Evolutionary conservation across 2,113 vertebrate species (phyloP).

Genomic region (Eulemur rufifrons): DNA sequence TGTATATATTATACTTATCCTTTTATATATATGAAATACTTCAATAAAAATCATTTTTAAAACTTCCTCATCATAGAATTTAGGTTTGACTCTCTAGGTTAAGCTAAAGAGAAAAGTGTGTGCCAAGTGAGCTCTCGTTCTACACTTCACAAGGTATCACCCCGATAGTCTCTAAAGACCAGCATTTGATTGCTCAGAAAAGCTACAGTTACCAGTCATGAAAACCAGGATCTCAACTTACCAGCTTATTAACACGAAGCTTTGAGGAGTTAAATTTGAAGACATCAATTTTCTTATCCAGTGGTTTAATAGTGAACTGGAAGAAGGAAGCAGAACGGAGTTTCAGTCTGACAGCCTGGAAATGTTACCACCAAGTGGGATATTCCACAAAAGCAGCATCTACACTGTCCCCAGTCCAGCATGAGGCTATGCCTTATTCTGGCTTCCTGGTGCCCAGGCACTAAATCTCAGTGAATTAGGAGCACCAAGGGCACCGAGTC

Average conservation of each 20-base stretch:
- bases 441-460: not conserved
- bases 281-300: constrained; percentile 97
- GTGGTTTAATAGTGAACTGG: constrained; percentile 97
- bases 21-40: not conserved
- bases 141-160: not conserved
- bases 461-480: not conserved
- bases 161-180: not conserved
- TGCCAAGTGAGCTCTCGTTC: not conserved
- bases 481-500: not conserved
- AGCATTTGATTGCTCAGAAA: not conserved
- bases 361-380: not conserved
- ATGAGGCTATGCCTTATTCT: not conserved
- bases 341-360: constrained; percentile 50
- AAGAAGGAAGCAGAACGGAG: constrained; percentile 69
- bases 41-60: not conserved
- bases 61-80: not conserved
- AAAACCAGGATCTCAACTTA: constrained; percentile 82
- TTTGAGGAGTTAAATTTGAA: constrained; percentile 99
- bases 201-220: constrained; percentile 17
- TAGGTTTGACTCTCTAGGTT: not conserved
- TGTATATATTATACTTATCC: not conserved
- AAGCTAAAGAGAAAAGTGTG: not conserved
- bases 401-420: not conserved
- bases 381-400: not conserved
- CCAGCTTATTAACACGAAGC: constrained; percentile 96